Percentiles rank a stretch among this genome's conserved stretches.
These are phyloP conservation scores for Etheostoma nigrum DNA, from an alignment of 2,797 vertebrate species.

Conservation along the genomic window DNA sequence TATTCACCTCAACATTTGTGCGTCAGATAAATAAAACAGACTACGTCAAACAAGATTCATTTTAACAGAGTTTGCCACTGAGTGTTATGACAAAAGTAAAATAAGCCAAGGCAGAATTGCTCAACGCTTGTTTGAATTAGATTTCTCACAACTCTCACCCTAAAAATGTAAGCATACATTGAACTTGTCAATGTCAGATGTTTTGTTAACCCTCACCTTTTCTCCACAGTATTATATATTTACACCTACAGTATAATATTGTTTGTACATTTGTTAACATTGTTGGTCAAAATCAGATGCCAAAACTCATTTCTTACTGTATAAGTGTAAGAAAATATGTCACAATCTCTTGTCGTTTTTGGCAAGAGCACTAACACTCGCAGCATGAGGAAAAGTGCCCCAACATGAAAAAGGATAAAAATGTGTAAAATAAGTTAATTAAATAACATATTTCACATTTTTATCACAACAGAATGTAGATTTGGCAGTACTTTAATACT, in stretches of 20 bases:
- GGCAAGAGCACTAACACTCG: constrained; percentile 26
- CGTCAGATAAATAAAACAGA: constrained; percentile 67
- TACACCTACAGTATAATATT: constrained; percentile 49
- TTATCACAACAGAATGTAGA: constrained; percentile 61
- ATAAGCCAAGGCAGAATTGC: constrained; percentile 70
- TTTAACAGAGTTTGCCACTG: constrained; percentile 48
- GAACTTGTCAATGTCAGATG: constrained; percentile 61
- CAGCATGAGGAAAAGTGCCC: constrained; percentile 22
- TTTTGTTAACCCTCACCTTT: constrained; percentile 64
- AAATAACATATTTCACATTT: constrained; percentile 46
- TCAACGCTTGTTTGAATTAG: constrained; percentile 64
- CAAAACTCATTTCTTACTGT: constrained; percentile 75
- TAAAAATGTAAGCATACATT: constrained; percentile 75
- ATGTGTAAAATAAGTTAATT: constrained; percentile 33
- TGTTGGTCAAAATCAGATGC: constrained; percentile 65
- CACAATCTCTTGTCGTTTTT: constrained; percentile 45
- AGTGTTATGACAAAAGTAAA: constrained; percentile 64
- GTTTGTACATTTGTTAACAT: constrained; percentile 68
- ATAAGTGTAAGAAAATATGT: constrained; percentile 46
- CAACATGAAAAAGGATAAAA: constrained; percentile 30
- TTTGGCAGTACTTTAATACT: constrained; percentile 54
- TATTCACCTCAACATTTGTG: constrained; percentile 66
- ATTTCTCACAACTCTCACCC: constrained; percentile 82
- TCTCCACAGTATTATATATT: constrained; percentile 57
- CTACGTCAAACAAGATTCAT: constrained; percentile 29